phyloP scores from a whole-genome alignment of 2,888 invertebrate genomes.

The Pyrocoelia pectoralis region DNA sequence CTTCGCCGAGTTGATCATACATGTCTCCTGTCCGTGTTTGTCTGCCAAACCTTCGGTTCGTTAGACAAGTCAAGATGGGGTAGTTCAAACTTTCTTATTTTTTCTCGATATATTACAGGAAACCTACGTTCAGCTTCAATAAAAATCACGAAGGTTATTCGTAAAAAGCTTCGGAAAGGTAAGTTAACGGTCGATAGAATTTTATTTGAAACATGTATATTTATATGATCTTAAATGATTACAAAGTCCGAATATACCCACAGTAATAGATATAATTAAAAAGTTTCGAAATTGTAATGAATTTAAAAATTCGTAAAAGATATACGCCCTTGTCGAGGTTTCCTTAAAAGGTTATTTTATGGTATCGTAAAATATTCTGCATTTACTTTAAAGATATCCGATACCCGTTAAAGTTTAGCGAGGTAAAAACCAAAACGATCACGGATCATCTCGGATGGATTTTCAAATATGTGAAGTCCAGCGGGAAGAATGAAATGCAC shows the following conservation, averaged over 20 bases:
- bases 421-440: conserved; percentile 40
- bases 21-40: conserved; percentile 42
- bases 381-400: conserved; percentile 39
- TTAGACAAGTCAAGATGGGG: conserved; percentile 51
- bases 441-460: conserved; percentile 49
- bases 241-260: not conserved
- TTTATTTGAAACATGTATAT: conserved; percentile 27
- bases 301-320: not conserved
- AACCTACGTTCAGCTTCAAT: conserved; percentile 34
- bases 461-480: conserved; percentile 48
- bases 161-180: conserved; percentile 14
- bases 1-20: conserved; percentile 38
- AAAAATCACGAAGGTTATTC: conserved; percentile 32
- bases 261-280: not conserved
- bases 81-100: conserved; percentile 38
- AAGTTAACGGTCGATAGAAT: conserved; percentile 27
- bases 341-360: conserved; percentile 22
- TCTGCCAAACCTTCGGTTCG: conserved; percentile 54
- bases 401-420: conserved; percentile 42
- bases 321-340: conserved; percentile 20
- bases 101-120: conserved; percentile 36
- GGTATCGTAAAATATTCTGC: conserved; percentile 31
- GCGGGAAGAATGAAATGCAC: conserved; percentile 53
- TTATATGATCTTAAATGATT: not conserved
- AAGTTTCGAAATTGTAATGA: not conserved